Percentiles rank a stretch among this genome's conserved stretches.
phyloP scores from a whole-genome alignment of 2,888 invertebrate species.

The Acanthococcus lagerstroemiae region DNA sequence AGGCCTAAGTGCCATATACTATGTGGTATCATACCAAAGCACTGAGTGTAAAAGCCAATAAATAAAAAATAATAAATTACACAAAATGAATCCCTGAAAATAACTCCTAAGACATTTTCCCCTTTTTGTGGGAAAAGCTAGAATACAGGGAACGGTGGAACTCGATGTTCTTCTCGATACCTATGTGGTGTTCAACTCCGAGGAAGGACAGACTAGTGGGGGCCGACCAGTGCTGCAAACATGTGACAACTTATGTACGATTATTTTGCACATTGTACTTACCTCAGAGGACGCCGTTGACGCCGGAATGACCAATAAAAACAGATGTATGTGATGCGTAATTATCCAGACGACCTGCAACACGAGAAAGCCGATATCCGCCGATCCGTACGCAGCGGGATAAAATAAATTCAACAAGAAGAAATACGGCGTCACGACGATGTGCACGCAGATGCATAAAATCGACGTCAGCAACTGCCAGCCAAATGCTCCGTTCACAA shows the following conservation, averaged over 20 bases:
- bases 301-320: conserved; percentile 33
- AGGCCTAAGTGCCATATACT: too few species aligned
- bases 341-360: conserved; percentile 35
- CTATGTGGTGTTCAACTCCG: too few species aligned
- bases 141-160: too few species aligned
- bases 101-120: too few species aligned
- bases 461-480: conserved; percentile 33
- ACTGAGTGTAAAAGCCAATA: too few species aligned
- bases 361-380: conserved; percentile 33
- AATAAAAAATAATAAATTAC: too few species aligned
- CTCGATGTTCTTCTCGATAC: too few species aligned
- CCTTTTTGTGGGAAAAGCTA: too few species aligned
- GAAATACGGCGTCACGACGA: conserved; percentile 36
- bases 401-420: conserved; percentile 36
- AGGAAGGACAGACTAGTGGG: too few species aligned
- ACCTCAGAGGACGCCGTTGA: conserved; percentile 32
- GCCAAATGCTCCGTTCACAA: conserved; percentile 34
- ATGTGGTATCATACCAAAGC: too few species aligned
- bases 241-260: not conserved
- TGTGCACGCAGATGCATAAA: conserved; percentile 35
- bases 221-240: too few species aligned
- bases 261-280: not conserved
- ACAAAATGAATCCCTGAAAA: too few species aligned
- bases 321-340: conserved; percentile 33
- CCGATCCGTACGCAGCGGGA: conserved; percentile 32